Conservation (phyloP, 1,140 invertebrate species). For the Halictus rubicundus region DNA sequence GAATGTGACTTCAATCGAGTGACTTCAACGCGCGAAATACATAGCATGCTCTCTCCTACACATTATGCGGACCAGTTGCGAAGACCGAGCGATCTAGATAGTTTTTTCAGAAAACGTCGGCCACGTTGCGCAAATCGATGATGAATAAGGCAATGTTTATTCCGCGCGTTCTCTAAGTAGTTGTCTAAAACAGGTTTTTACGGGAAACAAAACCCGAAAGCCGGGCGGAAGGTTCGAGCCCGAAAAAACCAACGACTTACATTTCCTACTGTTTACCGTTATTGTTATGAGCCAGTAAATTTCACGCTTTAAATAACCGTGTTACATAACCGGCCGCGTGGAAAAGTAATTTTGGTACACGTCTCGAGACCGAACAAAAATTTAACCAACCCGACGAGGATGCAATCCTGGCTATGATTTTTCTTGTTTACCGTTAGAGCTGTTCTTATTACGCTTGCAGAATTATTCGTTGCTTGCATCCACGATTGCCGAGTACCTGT, state of each 20-base stretch:
- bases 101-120: background rate
- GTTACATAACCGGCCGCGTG: background rate
- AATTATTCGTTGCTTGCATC: no score
- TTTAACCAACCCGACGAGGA: no score
- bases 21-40: background rate
- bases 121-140: background rate
- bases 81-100: no score
- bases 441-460: no score
- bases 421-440: no score
- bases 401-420: no score
- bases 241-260: constrained; percentile 9
- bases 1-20: background rate
- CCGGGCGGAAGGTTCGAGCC: background rate
- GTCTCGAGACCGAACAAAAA: no score
- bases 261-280: constrained; percentile 28
- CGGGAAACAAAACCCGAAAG: constrained; percentile 23
- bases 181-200: background rate
- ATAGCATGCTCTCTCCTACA: no score
- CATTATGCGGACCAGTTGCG: no score
- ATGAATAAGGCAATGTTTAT: background rate
- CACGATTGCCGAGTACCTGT: no score
- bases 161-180: constrained; percentile 3
- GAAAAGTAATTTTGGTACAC: background rate
- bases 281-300: background rate
- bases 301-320: background rate